phyloP scores from a whole-genome alignment of 2,888 invertebrate species.

The Cataglyphis albicans region DNA sequence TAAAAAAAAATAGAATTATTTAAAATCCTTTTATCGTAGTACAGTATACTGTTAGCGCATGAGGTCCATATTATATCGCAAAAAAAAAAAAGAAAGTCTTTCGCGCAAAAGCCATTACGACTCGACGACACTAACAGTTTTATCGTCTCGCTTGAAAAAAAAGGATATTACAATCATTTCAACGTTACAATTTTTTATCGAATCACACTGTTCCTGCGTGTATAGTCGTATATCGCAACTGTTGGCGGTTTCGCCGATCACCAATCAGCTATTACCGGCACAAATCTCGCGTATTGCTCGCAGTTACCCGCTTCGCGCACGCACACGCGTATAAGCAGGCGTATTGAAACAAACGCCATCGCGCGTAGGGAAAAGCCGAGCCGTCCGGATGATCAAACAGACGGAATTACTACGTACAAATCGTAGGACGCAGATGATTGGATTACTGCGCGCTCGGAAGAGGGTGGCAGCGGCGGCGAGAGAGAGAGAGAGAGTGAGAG shows the following conservation, averaged over 20 bases:
- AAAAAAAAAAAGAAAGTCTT: not conserved
- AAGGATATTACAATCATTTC: not conserved
- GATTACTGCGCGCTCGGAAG: constrained; percentile 76
- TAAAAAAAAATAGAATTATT: not conserved
- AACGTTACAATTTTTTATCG: constrained; percentile 23
- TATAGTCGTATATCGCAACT: not conserved
- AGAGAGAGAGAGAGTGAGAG: constrained; percentile 1
- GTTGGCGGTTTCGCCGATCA: constrained; percentile 23
- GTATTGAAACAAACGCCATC: constrained; percentile 50
- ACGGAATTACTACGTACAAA: constrained; percentile 82
- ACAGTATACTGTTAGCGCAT: not conserved
- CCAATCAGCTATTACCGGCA: constrained; percentile 41
- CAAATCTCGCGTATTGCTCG: constrained; percentile 36
- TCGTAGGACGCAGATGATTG: constrained; percentile 82
- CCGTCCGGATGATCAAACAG: constrained; percentile 78
- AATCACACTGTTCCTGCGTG: not conserved
- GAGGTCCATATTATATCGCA: not conserved
- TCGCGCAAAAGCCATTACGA: not conserved
- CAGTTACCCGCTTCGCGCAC: constrained; percentile 30
- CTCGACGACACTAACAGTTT: constrained; percentile 3
- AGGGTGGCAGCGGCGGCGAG: constrained; percentile 54
- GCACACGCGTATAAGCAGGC: constrained; percentile 26
- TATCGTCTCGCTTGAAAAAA: not conserved
- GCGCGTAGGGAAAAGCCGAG: constrained; percentile 71
- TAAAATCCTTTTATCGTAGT: not conserved